Conservation (phyloP, 2,113 vertebrate genomes). For the Rhagologus leucostigma region DNA sequence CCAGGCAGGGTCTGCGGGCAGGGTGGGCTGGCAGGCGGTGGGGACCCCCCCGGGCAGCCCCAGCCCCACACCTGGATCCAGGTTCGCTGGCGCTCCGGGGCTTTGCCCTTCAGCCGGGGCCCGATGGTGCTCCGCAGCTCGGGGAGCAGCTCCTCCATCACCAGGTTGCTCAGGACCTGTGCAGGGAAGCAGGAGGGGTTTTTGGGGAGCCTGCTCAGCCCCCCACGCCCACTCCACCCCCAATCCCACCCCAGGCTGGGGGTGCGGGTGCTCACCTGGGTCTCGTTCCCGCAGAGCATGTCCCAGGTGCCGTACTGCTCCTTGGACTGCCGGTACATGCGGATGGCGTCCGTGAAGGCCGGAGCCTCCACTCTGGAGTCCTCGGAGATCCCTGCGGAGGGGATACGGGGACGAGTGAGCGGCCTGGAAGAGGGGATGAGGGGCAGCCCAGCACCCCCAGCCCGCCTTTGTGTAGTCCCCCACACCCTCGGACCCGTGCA, state of each 20-base stretch:
- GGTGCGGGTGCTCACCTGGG: conserved; percentile 75
- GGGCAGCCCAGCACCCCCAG: background rate
- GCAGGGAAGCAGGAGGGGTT: background rate
- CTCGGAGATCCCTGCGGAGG: conserved; percentile 85
- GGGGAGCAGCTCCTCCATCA: conserved; percentile 89
- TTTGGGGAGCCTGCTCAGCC: background rate
- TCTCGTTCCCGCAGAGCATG: conserved; percentile 89
- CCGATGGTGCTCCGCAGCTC: conserved; percentile 82
- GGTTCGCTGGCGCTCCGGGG: conserved; percentile 83
- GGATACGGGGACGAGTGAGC: fast-evolving
- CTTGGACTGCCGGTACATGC: conserved; percentile 85
- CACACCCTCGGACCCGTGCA: fast-evolving
- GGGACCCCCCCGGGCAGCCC: background rate
- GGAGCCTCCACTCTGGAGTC: conserved; percentile 85
- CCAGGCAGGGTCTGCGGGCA: background rate
- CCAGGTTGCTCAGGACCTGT: conserved; percentile 91
- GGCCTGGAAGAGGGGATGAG: fast-evolving
- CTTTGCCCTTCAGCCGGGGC: conserved; percentile 87
- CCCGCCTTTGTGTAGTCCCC: fast-evolving
- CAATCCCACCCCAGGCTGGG: fast-evolving
- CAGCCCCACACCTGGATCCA: conserved; percentile 87
- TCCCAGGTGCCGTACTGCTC: conserved; percentile 96
- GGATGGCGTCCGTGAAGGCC: conserved; percentile 86
- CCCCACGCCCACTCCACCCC: fast-evolving
- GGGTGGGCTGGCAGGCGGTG: background rate